phyloP scores from a whole-genome alignment of 2,797 vertebrate genomes.

The Alca torda region DNA sequence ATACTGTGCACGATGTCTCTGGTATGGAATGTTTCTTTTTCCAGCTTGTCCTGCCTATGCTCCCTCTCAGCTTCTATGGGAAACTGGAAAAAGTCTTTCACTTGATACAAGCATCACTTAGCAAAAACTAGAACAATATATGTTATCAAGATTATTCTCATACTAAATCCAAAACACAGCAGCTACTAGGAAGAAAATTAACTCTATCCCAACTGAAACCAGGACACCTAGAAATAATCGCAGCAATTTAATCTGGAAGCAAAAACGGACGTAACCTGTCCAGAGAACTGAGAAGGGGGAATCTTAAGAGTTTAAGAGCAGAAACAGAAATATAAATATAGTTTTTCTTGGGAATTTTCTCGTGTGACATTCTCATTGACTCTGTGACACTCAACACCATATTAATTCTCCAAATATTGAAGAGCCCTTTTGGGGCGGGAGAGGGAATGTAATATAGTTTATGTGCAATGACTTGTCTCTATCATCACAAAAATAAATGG shows the following conservation, averaged over 20 bases:
- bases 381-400: neutral
- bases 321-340: neutral
- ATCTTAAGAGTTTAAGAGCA: neutral
- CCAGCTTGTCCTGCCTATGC: neutral
- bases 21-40: neutral
- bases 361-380: neutral
- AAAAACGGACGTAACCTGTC: neutral
- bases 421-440: neutral
- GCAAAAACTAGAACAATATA: neutral
- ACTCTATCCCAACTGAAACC: neutral
- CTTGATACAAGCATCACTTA: neutral
- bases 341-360: neutral
- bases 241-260: neutral
- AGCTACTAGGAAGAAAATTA: neutral
- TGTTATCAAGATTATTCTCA: neutral
- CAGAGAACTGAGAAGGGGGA: neutral
- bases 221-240: neutral
- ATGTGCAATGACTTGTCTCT: neutral
- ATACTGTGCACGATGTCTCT: neutral
- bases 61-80: neutral
- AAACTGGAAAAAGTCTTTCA: neutral
- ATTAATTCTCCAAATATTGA: neutral
- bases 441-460: neutral
- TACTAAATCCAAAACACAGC: neutral
- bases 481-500: neutral